Evolutionary conservation across 2,888 invertebrate species (phyloP).

Genomic region (Nezara viridula): DNA sequence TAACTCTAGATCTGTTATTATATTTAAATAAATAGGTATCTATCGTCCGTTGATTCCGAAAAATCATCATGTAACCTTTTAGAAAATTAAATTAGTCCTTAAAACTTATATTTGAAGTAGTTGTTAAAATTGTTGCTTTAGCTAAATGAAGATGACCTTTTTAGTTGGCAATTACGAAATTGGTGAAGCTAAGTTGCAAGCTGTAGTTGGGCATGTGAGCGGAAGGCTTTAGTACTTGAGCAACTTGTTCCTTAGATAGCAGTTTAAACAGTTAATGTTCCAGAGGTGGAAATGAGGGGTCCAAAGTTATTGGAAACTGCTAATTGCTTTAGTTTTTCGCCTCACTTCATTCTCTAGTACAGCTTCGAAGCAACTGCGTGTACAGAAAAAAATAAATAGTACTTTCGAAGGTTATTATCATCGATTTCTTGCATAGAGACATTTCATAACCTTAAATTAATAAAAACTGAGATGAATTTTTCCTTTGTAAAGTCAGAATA

Average conservation of each 20-base stretch:
- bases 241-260: not conserved
- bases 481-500: too few relatives aligned
- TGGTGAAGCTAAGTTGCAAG: not conserved
- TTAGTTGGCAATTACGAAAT: not conserved
- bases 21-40: too few relatives aligned
- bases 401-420: too few relatives aligned
- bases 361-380: too few relatives aligned
- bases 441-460: too few relatives aligned
- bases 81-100: not conserved
- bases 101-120: not conserved
- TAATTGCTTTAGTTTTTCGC: not conserved
- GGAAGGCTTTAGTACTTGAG: not conserved
- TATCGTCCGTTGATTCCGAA: too few relatives aligned
- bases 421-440: too few relatives aligned
- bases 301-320: not conserved
- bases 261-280: constrained; percentile 10
- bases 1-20: too few relatives aligned
- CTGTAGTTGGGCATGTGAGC: constrained; percentile 6
- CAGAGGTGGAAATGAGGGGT: not conserved
- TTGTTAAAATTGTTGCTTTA: not conserved
- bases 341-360: not conserved
- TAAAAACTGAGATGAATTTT: too few relatives aligned
- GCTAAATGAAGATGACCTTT: not conserved
- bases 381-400: too few relatives aligned
- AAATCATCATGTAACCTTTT: too few relatives aligned